Evolutionary conservation across 2,888 invertebrate species (phyloP), one percentile per base, ranked within the genome.

Genomic region (Thelaira solivaga): DNA sequence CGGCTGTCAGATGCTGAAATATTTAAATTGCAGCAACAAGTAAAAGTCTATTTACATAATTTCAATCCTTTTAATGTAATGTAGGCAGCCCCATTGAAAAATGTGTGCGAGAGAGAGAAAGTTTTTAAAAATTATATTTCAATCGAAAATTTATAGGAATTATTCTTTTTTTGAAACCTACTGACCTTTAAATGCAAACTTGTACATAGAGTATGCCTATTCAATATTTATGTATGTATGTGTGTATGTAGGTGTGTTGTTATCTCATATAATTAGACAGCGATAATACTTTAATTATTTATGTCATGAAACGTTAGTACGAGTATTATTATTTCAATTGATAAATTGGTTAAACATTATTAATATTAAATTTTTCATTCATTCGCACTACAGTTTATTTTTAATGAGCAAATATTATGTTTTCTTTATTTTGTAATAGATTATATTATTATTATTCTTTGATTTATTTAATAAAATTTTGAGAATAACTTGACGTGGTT

Each of bases 401-500:
- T 55, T 36, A 41, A 41, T 72, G 71, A 65, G 64, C 49, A 61
- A 55, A 18, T 53, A 26, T 31, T 39, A 4, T n/a, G 16, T 22
- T 29, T 31, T n/a, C 26, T 34, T 36, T 41, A 16, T 29, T 26
- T 4, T 24, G 47, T 53, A 11, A 47, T 65, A 51, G 11, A 11
- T 43, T 57, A 6, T 39, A 29, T 53, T 65, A n/a, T 65, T 61
- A 6, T 5, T 43, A 22, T 62, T 2, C 10, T 11, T 20, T n/a
- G 16, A 13, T n/a, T 69, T 47, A 13, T 8, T 49, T 49, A 57
- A n/a, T 22, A 39, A 26, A 53, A 29, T 49, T 57, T 74, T 65
- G 36, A 10, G 24, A 59, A 11, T 69, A 45, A 36, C 18, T 55
- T 65, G 68, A 78, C 68, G 73, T 71, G 71, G 24, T 64, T 73